These are phyloP conservation scores for Temnothorax rugatulus DNA, from an alignment of 2,888 invertebrate species.

Conservation along the genomic window DNA sequence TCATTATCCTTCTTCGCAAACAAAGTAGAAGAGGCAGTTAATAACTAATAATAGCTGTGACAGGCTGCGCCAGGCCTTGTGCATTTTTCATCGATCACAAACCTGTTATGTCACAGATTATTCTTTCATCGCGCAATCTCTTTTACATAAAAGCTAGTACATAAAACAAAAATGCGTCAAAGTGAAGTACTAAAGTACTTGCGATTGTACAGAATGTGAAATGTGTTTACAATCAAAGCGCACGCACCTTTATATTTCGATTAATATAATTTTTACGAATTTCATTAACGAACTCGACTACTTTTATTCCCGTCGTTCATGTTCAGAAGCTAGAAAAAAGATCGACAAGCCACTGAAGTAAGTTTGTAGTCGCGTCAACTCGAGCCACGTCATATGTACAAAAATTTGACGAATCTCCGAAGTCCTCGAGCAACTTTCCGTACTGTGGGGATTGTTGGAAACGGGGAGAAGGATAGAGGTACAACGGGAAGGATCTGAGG, in stretches of 20 bases:
- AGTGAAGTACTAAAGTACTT: not conserved
- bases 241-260: not conserved
- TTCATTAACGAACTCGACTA: not conserved
- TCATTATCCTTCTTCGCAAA: constrained; percentile 31
- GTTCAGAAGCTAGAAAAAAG: constrained; percentile 50
- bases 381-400: constrained; percentile 54
- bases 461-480: not conserved
- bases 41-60: constrained; percentile 40
- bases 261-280: not conserved
- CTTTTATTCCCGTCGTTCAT: not conserved
- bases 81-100: not conserved
- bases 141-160: not conserved
- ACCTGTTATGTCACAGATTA: constrained; percentile 3
- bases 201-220: not conserved
- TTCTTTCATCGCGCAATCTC: not conserved
- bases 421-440: constrained; percentile 73
- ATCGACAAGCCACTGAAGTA: constrained; percentile 68
- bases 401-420: constrained; percentile 78
- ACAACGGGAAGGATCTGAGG: constrained; percentile 17
- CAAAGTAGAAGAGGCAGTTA: constrained; percentile 26
- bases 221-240: not conserved
- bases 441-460: constrained; percentile 70
- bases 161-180: not conserved
- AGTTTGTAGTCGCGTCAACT: constrained; percentile 79
- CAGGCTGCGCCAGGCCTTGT: not conserved